These are phyloP conservation scores for Rana temporaria DNA, from an alignment of 2,113 vertebrate genomes.

Conservation along the genomic window DNA sequence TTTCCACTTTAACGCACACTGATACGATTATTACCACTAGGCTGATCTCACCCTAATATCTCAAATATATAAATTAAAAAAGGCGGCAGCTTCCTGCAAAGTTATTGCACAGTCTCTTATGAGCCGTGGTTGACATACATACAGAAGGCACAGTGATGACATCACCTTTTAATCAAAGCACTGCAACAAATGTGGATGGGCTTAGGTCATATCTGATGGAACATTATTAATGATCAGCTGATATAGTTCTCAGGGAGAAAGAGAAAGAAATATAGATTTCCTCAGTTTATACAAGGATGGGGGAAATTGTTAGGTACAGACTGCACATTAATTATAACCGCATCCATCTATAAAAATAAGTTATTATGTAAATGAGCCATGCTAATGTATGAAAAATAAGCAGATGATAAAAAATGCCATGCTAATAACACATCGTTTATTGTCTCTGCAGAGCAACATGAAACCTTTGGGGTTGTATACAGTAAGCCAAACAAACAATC, in stretches of 20 bases:
- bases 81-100: neutral
- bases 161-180: conserved; percentile 39
- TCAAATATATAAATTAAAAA: too few relatives aligned
- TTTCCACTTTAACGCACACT: too few relatives aligned
- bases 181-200: conserved; percentile 8
- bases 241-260: neutral
- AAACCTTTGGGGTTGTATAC: too few relatives aligned
- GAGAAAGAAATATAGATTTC: conserved; percentile 4
- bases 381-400: neutral
- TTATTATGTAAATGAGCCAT: neutral
- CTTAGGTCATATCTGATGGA: conserved; percentile 20
- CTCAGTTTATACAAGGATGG: neutral
- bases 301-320: neutral
- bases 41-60: too few relatives aligned
- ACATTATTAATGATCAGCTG: conserved; percentile 22
- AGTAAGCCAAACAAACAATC: too few relatives aligned
- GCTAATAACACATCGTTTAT: neutral
- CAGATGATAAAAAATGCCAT: neutral
- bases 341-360: neutral
- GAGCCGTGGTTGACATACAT: conserved; percentile 22
- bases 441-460: too few relatives aligned
- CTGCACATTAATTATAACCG: neutral
- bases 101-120: conserved; percentile 25
- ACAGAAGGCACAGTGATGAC: conserved; percentile 23
- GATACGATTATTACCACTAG: too few relatives aligned